These are phyloP conservation scores for Sitophilus oryzae DNA, from an alignment of 1,140 invertebrate species.

Conservation along the genomic window DNA sequence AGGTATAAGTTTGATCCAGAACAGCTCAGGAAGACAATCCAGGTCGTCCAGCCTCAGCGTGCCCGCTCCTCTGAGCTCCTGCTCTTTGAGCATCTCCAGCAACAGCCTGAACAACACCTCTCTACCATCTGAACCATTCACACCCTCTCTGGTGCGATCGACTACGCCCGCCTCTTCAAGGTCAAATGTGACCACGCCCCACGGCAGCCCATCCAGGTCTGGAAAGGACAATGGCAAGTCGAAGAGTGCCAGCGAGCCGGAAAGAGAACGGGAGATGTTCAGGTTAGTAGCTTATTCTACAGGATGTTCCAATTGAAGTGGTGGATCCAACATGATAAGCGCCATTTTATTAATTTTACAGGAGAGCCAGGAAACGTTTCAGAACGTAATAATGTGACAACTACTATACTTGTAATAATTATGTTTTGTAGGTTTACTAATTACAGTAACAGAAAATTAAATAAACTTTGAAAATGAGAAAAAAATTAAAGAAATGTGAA, in stretches of 20 bases:
- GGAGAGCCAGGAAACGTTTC: no score
- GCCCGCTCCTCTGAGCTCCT: conserved; percentile 42
- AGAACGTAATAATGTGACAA: no score
- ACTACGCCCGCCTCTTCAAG: conserved; percentile 38
- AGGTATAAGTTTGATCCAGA: conserved; percentile 34
- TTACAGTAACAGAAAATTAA: no score
- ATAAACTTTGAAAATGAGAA: no score
- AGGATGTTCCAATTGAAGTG: neutral
- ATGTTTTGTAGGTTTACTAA: no score
- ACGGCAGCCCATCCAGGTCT: conserved; percentile 31
- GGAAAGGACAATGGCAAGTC: conserved; percentile 42
- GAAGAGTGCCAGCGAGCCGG: conserved; percentile 51
- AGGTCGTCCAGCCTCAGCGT: conserved; percentile 48
- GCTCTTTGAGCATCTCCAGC: conserved; percentile 41
- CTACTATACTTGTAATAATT: no score
- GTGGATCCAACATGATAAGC: no score
- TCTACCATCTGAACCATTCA: conserved; percentile 40
- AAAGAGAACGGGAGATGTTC: conserved; percentile 51
- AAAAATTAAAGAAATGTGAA: no score
- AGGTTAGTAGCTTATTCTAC: conserved; percentile 15
- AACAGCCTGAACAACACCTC: conserved; percentile 36
- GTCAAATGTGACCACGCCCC: conserved; percentile 32
- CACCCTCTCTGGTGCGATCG: conserved; percentile 40
- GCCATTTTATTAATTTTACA: no score
- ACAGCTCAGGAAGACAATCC: conserved; percentile 41